Evolutionary conservation across 2,888 invertebrate species (phyloP).

Genomic region (Tipula vernalis): DNA sequence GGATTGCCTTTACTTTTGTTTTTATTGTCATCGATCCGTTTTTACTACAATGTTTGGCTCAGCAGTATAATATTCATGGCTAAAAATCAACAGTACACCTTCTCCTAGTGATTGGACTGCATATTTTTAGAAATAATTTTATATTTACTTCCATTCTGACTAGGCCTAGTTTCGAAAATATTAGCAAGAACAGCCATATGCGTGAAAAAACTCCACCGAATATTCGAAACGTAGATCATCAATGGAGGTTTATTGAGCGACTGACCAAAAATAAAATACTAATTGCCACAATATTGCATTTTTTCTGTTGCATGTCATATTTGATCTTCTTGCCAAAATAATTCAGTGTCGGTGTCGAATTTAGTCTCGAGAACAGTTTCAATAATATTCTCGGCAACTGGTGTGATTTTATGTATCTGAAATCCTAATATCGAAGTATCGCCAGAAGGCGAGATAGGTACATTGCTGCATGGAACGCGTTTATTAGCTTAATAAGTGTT

Average conservation of each 20-base stretch:
- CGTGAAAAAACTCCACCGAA: constrained; percentile 21
- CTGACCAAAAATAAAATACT: constrained; percentile 52
- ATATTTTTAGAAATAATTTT: constrained; percentile 47
- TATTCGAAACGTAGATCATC: too few relatives aligned
- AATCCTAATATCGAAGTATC: constrained; percentile 49
- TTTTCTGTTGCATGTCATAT: constrained; percentile 59
- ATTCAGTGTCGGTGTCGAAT: constrained; percentile 60
- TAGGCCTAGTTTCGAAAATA: constrained; percentile 56
- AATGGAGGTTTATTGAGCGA: constrained; percentile 37
- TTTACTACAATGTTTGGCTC: constrained; percentile 57
- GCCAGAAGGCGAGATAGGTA: constrained; percentile 46
- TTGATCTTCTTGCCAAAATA: constrained; percentile 75
- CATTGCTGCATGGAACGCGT: constrained; percentile 56
- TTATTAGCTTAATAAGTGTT: constrained; percentile 48
- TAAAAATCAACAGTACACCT: constrained; percentile 55
- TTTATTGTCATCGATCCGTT: constrained; percentile 57
- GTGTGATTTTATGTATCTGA: constrained; percentile 49
- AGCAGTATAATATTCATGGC: constrained; percentile 51
- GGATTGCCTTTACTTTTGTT: constrained; percentile 52
- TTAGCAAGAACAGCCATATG: constrained; percentile 48
- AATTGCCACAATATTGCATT: constrained; percentile 59
- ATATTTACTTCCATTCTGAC: constrained; percentile 43
- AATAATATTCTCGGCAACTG: constrained; percentile 54
- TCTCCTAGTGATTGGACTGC: constrained; percentile 68
- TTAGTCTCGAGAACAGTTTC: constrained; percentile 60